Conservation (phyloP, 2,113 vertebrate species). For the Orthonyx spaldingii region DNA sequence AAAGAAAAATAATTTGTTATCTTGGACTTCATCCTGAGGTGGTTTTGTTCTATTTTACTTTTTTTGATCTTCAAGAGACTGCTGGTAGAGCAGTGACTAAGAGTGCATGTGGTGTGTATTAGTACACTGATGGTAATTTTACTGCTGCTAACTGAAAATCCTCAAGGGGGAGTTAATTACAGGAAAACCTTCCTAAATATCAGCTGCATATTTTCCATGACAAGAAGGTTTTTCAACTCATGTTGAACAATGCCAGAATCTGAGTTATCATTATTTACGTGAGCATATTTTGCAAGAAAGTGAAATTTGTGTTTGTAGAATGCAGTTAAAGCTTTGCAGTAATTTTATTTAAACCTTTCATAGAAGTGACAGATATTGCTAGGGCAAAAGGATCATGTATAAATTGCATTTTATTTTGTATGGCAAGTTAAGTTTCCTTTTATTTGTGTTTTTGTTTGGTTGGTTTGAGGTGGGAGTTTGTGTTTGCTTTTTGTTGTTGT, state of each 20-base stretch:
- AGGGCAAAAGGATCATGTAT: background rate
- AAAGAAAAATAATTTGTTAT: conserved; percentile 29
- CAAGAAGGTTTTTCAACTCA: conserved; percentile 86
- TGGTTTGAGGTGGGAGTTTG: background rate
- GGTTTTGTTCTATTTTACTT: conserved; percentile 53
- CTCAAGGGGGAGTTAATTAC: conserved; percentile 99
- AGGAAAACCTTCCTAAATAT: conserved; percentile 99
- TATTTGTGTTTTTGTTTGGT: background rate
- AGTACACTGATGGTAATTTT: conserved; percentile 98
- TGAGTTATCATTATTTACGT: conserved; percentile 62
- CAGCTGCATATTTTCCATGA: conserved; percentile 94
- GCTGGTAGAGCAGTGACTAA: conserved; percentile 69
- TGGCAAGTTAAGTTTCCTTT: background rate
- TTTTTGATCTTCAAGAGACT: conserved; percentile 65
- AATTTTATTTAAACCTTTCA: background rate
- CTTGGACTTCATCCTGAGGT: conserved; percentile 62
- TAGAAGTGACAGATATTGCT: background rate
- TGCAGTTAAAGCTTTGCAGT: background rate
- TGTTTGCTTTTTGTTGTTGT: background rate
- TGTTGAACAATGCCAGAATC: conserved; percentile 78
- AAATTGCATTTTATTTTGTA: background rate
- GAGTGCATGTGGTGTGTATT: conserved; percentile 95
- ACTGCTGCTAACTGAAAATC: conserved; percentile 97
- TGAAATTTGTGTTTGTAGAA: background rate
- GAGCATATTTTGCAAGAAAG: conserved; percentile 59